These are phyloP conservation scores for Drosophila aff. DNA, from an alignment of 1,140 invertebrate species.

Conservation along the genomic window DNA sequence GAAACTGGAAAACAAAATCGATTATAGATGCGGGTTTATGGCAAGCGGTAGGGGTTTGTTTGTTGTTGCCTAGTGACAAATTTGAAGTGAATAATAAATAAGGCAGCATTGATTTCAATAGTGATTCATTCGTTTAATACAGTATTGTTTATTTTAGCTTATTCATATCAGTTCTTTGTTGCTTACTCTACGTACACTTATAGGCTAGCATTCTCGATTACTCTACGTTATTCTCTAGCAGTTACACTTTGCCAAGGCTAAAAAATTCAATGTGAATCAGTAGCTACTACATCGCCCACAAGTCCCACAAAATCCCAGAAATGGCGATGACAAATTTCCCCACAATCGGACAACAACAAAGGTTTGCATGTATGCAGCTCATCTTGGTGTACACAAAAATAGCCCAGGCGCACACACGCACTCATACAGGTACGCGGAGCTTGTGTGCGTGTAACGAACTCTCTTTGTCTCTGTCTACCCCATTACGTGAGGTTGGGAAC, in stretches of 20 bases:
- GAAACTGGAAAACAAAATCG: slow-evolving; percentile 83
- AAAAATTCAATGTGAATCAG: slow-evolving; percentile 47
- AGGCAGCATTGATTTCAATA: slow-evolving; percentile 67
- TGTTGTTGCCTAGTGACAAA: slow-evolving; percentile 32
- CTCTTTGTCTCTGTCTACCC: slow-evolving; percentile 37
- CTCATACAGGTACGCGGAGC: slow-evolving; percentile 9
- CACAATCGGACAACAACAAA: slow-evolving; percentile 48
- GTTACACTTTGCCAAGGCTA: slow-evolving; percentile 1
- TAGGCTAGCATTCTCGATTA: slow-evolving; percentile 8
- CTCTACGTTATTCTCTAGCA: slow-evolving; percentile 22
- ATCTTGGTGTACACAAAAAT: slow-evolving; percentile 63
- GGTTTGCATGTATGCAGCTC: slow-evolving; percentile 9
- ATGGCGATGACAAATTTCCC: slow-evolving; percentile 23
- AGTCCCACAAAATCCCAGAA: slow-evolving; percentile 6
- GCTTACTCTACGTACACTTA: slow-evolving; percentile 51
- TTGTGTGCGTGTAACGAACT: slow-evolving; percentile 11
- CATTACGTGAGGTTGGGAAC: slow-evolving; percentile 8
- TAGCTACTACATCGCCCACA: not conserved
- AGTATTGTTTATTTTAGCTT: slow-evolving; percentile 65
- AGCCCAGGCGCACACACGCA: slow-evolving; percentile 42
- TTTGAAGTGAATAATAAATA: slow-evolving; percentile 64
- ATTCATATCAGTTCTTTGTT: slow-evolving; percentile 66
- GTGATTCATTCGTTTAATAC: slow-evolving; percentile 41
- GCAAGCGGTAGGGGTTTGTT: slow-evolving; percentile 27
- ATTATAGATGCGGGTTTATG: slow-evolving; percentile 69